phyloP scores from a whole-genome alignment of 2,113 vertebrate species.

The Jaculus jaculus region DNA sequence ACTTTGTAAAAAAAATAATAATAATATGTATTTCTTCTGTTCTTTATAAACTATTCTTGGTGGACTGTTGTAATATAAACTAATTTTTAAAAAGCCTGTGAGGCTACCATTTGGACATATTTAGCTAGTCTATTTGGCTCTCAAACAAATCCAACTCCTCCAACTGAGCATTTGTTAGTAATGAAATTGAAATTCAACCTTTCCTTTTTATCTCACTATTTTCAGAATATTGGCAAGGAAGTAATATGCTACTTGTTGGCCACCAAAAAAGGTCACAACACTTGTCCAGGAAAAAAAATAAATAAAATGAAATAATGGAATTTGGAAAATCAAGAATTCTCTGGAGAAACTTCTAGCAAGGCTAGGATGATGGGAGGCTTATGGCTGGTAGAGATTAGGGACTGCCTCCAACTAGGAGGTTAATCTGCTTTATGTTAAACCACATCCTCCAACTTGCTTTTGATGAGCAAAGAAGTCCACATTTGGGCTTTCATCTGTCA shows the following conservation, averaged over 20 bases:
- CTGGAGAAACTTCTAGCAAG: not conserved
- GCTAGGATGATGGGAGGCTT: not conserved
- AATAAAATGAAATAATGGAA: not conserved
- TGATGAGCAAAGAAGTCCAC: not conserved
- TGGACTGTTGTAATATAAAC: not conserved
- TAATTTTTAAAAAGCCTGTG: not conserved
- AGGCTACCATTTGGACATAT: not conserved
- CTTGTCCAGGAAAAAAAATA: not conserved
- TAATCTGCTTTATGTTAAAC: not conserved
- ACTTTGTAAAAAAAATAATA: not conserved
- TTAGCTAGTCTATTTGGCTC: not conserved
- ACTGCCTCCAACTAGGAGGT: not conserved
- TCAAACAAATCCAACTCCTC: not conserved
- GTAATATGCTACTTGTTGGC: not conserved
- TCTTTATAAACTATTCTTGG: not conserved
- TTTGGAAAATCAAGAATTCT: not conserved
- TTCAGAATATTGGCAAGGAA: slow-evolving; percentile 30
- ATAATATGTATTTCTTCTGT: not conserved
- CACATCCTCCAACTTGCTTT: not conserved
- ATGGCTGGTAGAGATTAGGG: too few relatives aligned
- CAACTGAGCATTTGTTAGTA: not conserved
- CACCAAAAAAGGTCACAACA: not conserved
- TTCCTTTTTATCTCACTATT: not conserved
- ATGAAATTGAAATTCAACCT: slow-evolving; percentile 4
- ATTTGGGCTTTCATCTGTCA: not conserved